Base-by-base conservation (phyloP, 2,888 invertebrate species). In the Oxytorus armatus region DNA sequence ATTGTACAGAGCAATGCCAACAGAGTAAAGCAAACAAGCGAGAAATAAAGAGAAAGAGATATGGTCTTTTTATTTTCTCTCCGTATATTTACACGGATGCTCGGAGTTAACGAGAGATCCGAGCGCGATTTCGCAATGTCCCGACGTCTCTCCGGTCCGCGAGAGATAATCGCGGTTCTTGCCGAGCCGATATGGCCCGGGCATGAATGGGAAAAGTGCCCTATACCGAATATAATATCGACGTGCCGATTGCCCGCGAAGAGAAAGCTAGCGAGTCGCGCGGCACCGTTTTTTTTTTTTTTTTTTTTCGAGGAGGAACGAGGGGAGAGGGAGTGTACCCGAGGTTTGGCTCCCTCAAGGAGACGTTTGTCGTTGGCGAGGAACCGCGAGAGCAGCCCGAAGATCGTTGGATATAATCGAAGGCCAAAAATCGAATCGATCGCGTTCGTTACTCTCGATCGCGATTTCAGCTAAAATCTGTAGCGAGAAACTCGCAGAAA, bases 161-260 rank as follows among this genome's bases (percentile, higher is more conserved):
- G 39, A 33, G 73, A 57, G 49, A 59, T 55, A 51, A 63, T 72
- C 42, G n/a, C n/a, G 68, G 33, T 76, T 49, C 55, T 59, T 53
- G 80, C 39, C 66, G 69, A 83, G 78, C n/a, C 75, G 76, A 77
- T 68, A n/a, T n/a, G n/a, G 77, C 74, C 68, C 81, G 79, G 75
- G 72, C 74, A 81, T 76, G 69, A 86, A 84, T 85, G 80, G 82
- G 80, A 84, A 85, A 86, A 85, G 82, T 74, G 79, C 83, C 74
- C 80, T 82, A n/a, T n/a, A 77, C 77, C 85, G 82, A 82, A 83
- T 83, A 89, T 93, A n/a, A 89, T 68, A 73, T 78, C 73, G 81
- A 77, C 92, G 93, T 75, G 92, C 91, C 80, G 93, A 92, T 83
- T 92, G 93, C 88, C 92, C 82, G 47, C 81, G 84, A 88, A 93